Percentiles rank a stretch among this genome's conserved stretches.
These are phyloP conservation scores for Spea hammondii DNA, from an alignment of 2,797 vertebrate species.

Conservation along the genomic window DNA sequence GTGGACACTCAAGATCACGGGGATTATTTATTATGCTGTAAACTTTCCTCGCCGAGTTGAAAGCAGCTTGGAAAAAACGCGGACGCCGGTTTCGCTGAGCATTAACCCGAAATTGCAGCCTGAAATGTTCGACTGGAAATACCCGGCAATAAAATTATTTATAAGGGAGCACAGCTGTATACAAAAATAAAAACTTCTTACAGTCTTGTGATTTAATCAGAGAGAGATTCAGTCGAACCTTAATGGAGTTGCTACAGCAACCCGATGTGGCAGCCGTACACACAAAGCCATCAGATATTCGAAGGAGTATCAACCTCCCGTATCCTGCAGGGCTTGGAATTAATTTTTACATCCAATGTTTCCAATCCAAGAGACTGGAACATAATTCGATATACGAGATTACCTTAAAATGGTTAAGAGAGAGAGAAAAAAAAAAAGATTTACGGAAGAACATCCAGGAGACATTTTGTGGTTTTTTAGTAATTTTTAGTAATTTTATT, in stretches of 20 bases:
- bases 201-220: slow-evolving; percentile 55
- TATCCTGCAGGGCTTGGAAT: slow-evolving; percentile 35
- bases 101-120: neutral
- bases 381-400: slow-evolving; percentile 21
- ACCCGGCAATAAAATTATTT: slow-evolving; percentile 49
- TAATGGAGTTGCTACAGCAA: slow-evolving; percentile 60
- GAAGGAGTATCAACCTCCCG: slow-evolving; percentile 10
- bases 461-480: too few species aligned
- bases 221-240: slow-evolving; percentile 53
- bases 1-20: neutral
- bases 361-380: slow-evolving; percentile 31
- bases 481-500: too few species aligned
- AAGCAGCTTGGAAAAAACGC: neutral
- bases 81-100: neutral
- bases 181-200: slow-evolving; percentile 42
- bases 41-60: neutral
- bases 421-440: neutral
- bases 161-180: slow-evolving; percentile 41
- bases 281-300: slow-evolving; percentile 27
- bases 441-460: neutral
- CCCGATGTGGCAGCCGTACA: slow-evolving; percentile 11
- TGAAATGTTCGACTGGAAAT: slow-evolving; percentile 8
- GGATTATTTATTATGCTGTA: neutral
- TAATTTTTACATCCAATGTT: slow-evolving; percentile 26
- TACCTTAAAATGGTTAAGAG: slow-evolving; percentile 7